Evolutionary conservation across 2,797 vertebrate species (phyloP).

Genomic region (Mus spretus): DNA sequence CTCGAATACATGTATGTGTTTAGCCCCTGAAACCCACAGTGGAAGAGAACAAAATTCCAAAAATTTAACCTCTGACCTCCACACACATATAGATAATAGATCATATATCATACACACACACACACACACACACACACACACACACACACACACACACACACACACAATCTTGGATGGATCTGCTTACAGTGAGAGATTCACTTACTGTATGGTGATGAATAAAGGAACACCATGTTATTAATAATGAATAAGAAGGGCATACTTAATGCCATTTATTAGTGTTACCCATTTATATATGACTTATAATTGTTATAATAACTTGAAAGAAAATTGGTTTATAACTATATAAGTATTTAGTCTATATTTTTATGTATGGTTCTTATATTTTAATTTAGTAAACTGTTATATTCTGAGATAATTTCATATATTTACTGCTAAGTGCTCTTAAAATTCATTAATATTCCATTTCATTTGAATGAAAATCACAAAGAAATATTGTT

Average conservation of each 20-base stretch:
- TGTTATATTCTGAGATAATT: conserved; percentile 10
- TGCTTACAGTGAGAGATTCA: background rate
- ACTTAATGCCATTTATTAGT: background rate
- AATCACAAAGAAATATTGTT: background rate
- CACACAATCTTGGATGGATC: background rate
- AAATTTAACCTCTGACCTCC: too few species aligned
- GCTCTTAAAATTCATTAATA: background rate
- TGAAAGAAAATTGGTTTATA: background rate
- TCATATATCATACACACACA: background rate
- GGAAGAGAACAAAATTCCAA: background rate
- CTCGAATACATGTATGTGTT: background rate
- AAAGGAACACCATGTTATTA: background rate
- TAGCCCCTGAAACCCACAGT: background rate
- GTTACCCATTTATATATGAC: background rate
- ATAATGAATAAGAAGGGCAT: background rate
- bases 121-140: background rate
- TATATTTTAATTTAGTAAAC: background rate
- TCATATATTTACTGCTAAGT: background rate
- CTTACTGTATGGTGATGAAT: background rate
- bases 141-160: background rate
- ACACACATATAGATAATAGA: background rate
- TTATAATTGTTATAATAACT: background rate
- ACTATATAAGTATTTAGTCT: background rate
- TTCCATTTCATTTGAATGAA: background rate
- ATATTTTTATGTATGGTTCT: background rate